Evolutionary conservation across 2,888 invertebrate genomes (phyloP).

Genomic region (Agrilus biguttatus): DNA sequence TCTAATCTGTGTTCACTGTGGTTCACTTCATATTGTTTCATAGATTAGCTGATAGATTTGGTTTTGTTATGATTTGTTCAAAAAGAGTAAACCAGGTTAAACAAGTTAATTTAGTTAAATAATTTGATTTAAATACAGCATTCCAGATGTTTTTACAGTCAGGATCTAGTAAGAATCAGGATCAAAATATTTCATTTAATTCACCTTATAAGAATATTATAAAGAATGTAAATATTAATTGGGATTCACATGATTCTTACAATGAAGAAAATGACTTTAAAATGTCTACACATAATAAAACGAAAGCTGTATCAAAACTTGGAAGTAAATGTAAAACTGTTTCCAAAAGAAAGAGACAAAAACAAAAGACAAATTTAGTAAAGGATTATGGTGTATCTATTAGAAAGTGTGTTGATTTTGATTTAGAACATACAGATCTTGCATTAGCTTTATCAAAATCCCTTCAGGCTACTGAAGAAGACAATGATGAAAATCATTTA

Average conservation of each 20-base stretch:
- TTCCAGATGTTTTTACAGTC: not conserved
- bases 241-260: slow-evolving; percentile 8
- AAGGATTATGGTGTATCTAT: slow-evolving; percentile 32
- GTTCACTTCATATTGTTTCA: too few relatives aligned
- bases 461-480: slow-evolving; percentile 19
- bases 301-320: slow-evolving; percentile 7
- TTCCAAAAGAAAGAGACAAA: slow-evolving; percentile 16
- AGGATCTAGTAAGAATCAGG: not conserved
- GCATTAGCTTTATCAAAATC: slow-evolving; percentile 54
- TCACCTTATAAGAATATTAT: slow-evolving; percentile 18
- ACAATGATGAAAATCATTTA: slow-evolving; percentile 6
- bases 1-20: too few relatives aligned
- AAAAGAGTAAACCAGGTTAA: too few relatives aligned
- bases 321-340: slow-evolving; percentile 8
- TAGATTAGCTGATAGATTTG: too few relatives aligned
- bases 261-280: slow-evolving; percentile 22
- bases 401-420: slow-evolving; percentile 38
- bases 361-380: slow-evolving; percentile 17
- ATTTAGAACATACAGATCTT: slow-evolving; percentile 50
- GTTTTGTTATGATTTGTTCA: too few relatives aligned
- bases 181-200: slow-evolving; percentile 5
- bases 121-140: not conserved
- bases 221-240: slow-evolving; percentile 10
- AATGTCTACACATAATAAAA: slow-evolving; percentile 14
- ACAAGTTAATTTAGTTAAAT: too few relatives aligned